Base-by-base conservation (phyloP, 1,140 invertebrate species). In the Aphelenchoides avenae region DNA sequence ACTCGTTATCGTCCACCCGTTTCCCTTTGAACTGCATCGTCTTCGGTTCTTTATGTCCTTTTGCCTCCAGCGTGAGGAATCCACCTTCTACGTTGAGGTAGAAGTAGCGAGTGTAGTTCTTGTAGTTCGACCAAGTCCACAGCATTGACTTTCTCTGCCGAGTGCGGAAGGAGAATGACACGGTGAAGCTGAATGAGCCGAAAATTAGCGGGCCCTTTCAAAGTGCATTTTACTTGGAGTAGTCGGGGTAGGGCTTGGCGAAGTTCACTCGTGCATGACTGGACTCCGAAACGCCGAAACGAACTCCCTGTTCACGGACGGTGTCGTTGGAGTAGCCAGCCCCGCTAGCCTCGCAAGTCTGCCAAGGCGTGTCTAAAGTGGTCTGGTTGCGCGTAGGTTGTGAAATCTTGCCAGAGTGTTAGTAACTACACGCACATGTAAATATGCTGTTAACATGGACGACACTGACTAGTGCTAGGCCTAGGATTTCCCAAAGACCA, bases 101-200 rank as follows among this genome's bases (percentile, higher is more conserved):
- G 50, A 73, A 73, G 52, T 75, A 75, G n/a, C 66, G 65, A 27
- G 22, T 49, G 42, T 44, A 68, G 37, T 77, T 72, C 48, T 67
- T 67, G 66, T 75, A 75, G 44, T 57, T 75, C 26, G 74, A 71
- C 73, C 73, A 75, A 9, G 51, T 46, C 73, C 73, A 75, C 6
- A 75, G 37, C 42, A 75, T 58, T 31, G 71, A 71, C 36, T 73
- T 58, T 5, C 41, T 15, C 30, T 64, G 27, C 13, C 37, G 36
- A 1, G 71, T 76, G 39, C 52, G 44, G 24, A 73, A 42, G n/a
- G 37, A 24, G 15, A 73, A 54, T 7, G 50, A 29, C 7, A 73
- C 9, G 22, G 50, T 64, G 58, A 75, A 75, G 15, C 71, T 72
- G 43, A 43, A 67, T 61, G 41, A 27, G 42, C 18, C 20, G 42